Evolutionary conservation across 2,888 invertebrate genomes (phyloP).

Genomic region (Platypus cylindrus): DNA sequence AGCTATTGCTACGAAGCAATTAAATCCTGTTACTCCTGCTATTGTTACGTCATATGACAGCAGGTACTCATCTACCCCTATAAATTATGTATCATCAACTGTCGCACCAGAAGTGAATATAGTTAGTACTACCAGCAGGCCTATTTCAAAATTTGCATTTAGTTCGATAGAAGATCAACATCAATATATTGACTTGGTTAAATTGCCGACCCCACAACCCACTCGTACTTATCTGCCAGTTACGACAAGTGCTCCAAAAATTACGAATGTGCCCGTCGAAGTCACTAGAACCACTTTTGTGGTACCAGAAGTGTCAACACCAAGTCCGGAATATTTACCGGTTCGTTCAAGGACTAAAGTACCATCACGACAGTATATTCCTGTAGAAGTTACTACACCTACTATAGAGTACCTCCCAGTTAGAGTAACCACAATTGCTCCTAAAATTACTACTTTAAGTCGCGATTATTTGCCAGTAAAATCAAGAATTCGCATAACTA

Average conservation of each 20-base stretch:
- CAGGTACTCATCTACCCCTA: slow-evolving; percentile 18
- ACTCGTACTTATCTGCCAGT: slow-evolving; percentile 11
- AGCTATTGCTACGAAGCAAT: slow-evolving; percentile 24
- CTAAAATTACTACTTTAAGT: slow-evolving; percentile 19
- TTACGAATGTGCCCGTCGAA: slow-evolving; percentile 5
- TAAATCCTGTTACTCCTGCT: slow-evolving; percentile 17
- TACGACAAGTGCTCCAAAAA: slow-evolving; percentile 10
- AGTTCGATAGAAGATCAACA: slow-evolving; percentile 22
- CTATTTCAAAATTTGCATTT: slow-evolving; percentile 22
- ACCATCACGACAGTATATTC: slow-evolving; percentile 9
- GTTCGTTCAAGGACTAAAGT: slow-evolving; percentile 8
- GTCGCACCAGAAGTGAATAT: slow-evolving; percentile 6
- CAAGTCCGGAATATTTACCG: slow-evolving; percentile 15
- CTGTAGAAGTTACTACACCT: slow-evolving; percentile 10
- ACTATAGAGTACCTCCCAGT: slow-evolving; percentile 16
- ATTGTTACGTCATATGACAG: slow-evolving; percentile 23
- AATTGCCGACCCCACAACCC: slow-evolving; percentile 11
- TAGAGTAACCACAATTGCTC: slow-evolving; percentile 9
- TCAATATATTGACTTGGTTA: slow-evolving; percentile 9
- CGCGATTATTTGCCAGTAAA: slow-evolving; percentile 24
- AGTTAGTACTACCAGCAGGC: slow-evolving; percentile 17
- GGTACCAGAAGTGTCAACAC: slow-evolving; percentile 18
- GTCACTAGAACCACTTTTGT: slow-evolving; percentile 9
- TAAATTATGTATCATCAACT: slow-evolving; percentile 4
- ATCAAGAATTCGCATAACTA: slow-evolving; percentile 15